Base-by-base conservation (phyloP, 2,888 invertebrate species). In the Balanococcus diminutus region DNA sequence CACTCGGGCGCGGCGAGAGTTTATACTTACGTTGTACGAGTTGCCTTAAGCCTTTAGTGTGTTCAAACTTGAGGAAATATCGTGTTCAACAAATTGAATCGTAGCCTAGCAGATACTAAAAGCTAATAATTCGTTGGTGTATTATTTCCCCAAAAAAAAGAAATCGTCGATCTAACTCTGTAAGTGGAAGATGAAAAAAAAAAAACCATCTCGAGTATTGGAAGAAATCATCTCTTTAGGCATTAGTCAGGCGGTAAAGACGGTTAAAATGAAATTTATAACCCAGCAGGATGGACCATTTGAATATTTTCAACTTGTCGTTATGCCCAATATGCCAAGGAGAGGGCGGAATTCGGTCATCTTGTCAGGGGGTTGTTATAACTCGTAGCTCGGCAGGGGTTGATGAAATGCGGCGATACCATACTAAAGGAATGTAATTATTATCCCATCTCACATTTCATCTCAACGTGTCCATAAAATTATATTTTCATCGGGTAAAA, bases 401-500 rank as follows among this genome's bases (percentile, higher is more conserved):
- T 79, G 75, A 79, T 79, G 75, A 79, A 79, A 79, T 36, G 75
- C 75, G 75, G 32, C 75, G 19, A 79, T 79, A 79, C 75, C 75
- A 28, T 79, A 32, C 36, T 25, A 67, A 67, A 79, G 75, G 75
- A 79, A 82, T 82, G 46, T 82, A 82, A 56, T 82, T 82, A 82
- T 51, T 51, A 51, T 82, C 28, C 82, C 56, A 82, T 82, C 82
- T 51, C 82, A 82, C 82, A 82, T 82, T 82, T 82, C 82, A 82
- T 82, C 46, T 82, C 46, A 82, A 82, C 51, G 82, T 82, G 82
- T 82, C 36, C 75, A 79, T 79, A 79, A 79, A 79, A 79, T 36
- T 79, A 79, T 36, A 36, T 79, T 79, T 79, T 36, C 75, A 79
- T 36, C 75, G 75, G 36, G 36, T 79, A 79, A 36, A 79, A 79